phyloP scores from a whole-genome alignment of 64 coral and sea anemone genomes.

The Hydrozoanthus tunicans region DNA sequence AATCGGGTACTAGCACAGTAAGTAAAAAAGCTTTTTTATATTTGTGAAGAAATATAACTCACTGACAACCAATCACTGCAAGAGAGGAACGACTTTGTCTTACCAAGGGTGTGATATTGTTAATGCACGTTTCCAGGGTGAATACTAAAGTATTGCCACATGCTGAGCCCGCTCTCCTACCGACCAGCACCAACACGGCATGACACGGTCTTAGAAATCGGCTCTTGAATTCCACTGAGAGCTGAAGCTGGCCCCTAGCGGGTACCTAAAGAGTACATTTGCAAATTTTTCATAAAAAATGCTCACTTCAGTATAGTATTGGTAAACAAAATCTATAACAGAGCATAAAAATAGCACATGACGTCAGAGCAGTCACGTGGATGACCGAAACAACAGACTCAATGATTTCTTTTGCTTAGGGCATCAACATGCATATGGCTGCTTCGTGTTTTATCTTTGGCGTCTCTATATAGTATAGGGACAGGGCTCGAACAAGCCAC shows the following conservation, averaged over 20 bases:
- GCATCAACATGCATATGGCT: too few species aligned
- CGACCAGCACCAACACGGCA: constrained; percentile 89
- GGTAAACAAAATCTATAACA: not conserved
- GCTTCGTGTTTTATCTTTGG: too few species aligned
- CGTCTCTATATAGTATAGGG: too few species aligned
- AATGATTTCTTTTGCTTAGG: too few species aligned
- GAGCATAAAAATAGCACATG: too few species aligned
- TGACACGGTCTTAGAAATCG: constrained; percentile 90
- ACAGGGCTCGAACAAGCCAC: too few species aligned
- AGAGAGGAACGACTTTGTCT: not conserved
- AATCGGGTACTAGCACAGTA: too few species aligned
- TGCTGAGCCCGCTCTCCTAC: constrained; percentile 80
- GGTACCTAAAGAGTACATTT: constrained; percentile 65
- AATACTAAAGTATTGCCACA: constrained; percentile 95
- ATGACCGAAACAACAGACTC: too few species aligned
- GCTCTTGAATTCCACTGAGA: constrained; percentile 97
- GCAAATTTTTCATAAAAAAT: not conserved
- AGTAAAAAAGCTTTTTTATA: too few species aligned
- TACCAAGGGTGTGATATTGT: constrained; percentile 98
- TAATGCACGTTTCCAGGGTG: constrained; percentile 88
- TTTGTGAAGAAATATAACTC: too few species aligned
- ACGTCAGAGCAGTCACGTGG: too few species aligned
- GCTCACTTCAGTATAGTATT: not conserved
- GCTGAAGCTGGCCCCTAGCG: constrained; percentile 83
- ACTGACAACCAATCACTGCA: not conserved